Evolutionary conservation across 2,113 vertebrate species (phyloP), one percentile per base, ranked within the genome.

Genomic region (Amphilophus citrinellus): DNA sequence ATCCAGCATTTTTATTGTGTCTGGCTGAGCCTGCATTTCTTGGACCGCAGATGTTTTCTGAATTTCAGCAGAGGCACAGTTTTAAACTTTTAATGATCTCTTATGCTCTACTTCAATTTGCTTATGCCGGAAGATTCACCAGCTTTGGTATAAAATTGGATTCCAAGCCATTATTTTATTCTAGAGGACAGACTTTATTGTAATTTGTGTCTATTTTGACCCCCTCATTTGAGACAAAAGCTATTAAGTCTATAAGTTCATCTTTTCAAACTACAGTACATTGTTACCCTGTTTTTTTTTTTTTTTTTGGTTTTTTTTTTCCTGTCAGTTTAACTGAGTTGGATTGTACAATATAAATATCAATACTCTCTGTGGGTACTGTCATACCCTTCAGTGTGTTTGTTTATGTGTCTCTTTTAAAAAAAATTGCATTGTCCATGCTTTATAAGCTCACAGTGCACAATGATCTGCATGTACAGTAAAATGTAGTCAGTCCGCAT

Each of bases 1-100:
- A 83, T 82, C 27, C 60, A 37, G 47, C 9, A 0, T 63, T 76
- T 65, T 80, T 47, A 22, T 76, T 59, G n/a, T 61, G 78, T 37
- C 53, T 84, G 80, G 27, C 58, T 47, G 56, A 78, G 66, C 39
- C 5, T 4, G 20, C 18, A 24, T 76, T 57, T 22, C 44, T 61
- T 68, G 2, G 75, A 20, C 27, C 35, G 17, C 22, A 0, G 27
- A 61, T 42, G 10, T 22, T 6, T 1, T 5, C 6, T 57, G 8
- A 24, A 17, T 42, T 50, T 27, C 27, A 75, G 35, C 13, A 20
- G 20, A 3, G 10, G 42, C 6, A 39, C 53, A 1, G n/a, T 2
- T 61, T n/a, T 1, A 3, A 3, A 22, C 13, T 59, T 57, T 20
- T 59, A 86, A 76, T 60, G 44, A 78, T 58, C 58, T 39, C 1